A percentile compares a stretch with the other conserved stretches of the same genome.
Evolutionary conservation across 92 coral and sea anemone species (phyloP).

Genomic region (Virgularia gustaviana): DNA sequence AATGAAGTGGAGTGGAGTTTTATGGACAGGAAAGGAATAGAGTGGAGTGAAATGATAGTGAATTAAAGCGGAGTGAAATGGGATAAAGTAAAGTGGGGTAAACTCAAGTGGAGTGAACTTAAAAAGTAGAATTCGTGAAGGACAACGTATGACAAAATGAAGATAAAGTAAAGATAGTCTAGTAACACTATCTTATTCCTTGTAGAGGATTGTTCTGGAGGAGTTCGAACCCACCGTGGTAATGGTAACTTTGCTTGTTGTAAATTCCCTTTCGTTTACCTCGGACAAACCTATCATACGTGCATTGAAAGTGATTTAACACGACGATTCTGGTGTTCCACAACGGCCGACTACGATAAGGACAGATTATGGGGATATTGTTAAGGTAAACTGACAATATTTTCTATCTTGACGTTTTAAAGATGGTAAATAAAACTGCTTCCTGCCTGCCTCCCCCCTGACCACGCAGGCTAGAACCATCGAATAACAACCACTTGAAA

Average conservation of each 20-base stretch:
- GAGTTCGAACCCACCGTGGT: constrained; percentile 67
- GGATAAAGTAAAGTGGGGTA: too few species aligned
- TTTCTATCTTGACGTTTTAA: neutral
- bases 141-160: neutral
- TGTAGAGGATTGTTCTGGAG: constrained; percentile 74
- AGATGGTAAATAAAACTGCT: too few species aligned
- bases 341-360: constrained; percentile 47
- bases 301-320: constrained; percentile 48
- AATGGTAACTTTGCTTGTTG: constrained; percentile 78
- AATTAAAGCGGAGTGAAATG: too few species aligned
- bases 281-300: constrained; percentile 50
- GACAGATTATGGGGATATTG: constrained; percentile 84
- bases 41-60: too few species aligned
- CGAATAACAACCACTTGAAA: too few species aligned
- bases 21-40: too few species aligned
- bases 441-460: too few species aligned
- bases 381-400: constrained; percentile 23
- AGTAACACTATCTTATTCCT: neutral
- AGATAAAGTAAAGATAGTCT: neutral
- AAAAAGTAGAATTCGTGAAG: too few species aligned
- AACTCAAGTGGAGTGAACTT: too few species aligned
- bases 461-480: too few species aligned
- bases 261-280: constrained; percentile 62
- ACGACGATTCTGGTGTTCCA: constrained; percentile 73
- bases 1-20: too few species aligned